These are phyloP conservation scores for Drosophila colorata DNA, from an alignment of 2,888 invertebrate genomes.

Conservation along the genomic window DNA sequence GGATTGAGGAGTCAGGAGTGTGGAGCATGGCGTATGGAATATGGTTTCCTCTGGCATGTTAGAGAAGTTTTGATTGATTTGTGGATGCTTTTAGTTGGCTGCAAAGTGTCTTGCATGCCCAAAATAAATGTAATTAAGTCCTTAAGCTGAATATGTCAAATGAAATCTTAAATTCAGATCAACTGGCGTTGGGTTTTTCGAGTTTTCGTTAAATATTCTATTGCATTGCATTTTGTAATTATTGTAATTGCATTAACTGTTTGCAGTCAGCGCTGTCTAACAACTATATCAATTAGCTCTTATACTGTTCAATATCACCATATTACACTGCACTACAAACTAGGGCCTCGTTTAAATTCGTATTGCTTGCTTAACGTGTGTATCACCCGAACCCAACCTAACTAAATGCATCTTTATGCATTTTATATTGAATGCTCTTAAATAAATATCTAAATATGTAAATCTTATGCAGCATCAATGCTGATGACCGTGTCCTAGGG, in stretches of 20 bases:
- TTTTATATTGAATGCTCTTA: constrained; percentile 9
- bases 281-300: constrained; percentile 24
- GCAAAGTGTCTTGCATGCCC: background rate
- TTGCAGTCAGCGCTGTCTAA: constrained; percentile 7
- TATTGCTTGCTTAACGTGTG: constrained; percentile 61
- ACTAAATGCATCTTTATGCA: constrained; percentile 12
- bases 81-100: constrained; percentile 33
- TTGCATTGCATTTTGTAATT: constrained; percentile 23
- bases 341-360: constrained; percentile 46
- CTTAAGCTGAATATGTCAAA: constrained; percentile 18
- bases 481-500: constrained; percentile 81
- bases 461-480: constrained; percentile 64
- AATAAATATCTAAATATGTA: constrained; percentile 26
- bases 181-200: constrained; percentile 21
- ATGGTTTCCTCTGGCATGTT: constrained; percentile 17
- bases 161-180: constrained; percentile 19
- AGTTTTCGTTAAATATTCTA: constrained; percentile 4
- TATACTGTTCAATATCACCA: constrained; percentile 56
- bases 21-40: constrained; percentile 8
- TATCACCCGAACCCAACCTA: constrained; percentile 48
- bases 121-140: constrained; percentile 36
- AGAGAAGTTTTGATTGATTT: constrained; percentile 57
- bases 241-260: constrained; percentile 21
- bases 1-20: background rate
- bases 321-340: constrained; percentile 53